These are phyloP conservation scores for Tipula confusa DNA, from an alignment of 2,888 invertebrate genomes.

Conservation along the genomic window DNA sequence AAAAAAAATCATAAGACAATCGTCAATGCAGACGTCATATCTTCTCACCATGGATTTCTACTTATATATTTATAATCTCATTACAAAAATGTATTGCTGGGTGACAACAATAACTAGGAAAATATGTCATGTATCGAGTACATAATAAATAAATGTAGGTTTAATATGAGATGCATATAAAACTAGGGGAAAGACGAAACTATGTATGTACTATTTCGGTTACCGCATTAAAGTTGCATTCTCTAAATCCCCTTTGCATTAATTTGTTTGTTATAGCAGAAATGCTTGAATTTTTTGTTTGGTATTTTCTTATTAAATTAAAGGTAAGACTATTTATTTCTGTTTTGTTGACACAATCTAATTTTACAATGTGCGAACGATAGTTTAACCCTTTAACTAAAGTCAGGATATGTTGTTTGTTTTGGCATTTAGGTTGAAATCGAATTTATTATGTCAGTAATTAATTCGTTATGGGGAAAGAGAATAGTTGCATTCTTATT, in stretches of 20 bases:
- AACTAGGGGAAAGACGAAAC: not conserved
- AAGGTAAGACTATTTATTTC: not conserved
- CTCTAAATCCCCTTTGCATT: not conserved
- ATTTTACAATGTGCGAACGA: not conserved
- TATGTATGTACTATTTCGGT: not conserved
- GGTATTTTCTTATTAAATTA: not conserved
- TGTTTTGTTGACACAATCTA: not conserved
- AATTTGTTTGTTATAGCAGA: not conserved
- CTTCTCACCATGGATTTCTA: not conserved
- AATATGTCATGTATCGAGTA: not conserved
- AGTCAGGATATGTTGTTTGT: not conserved
- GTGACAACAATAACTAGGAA: not conserved
- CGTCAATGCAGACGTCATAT: not conserved
- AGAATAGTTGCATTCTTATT: too few relatives aligned
- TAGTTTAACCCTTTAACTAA: not conserved
- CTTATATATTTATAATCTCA: constrained; percentile 13
- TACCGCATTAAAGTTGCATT: not conserved
- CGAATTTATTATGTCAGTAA: too few relatives aligned
- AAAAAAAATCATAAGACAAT: not conserved
- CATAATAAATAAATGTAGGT: not conserved
- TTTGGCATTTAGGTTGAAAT: too few relatives aligned
- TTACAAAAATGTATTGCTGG: not conserved
- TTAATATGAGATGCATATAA: not conserved
- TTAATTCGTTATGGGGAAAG: too few relatives aligned
- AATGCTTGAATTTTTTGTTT: not conserved